Base-by-base conservation (phyloP, 2,797 vertebrate genomes). In the Sebastes minor region DNA sequence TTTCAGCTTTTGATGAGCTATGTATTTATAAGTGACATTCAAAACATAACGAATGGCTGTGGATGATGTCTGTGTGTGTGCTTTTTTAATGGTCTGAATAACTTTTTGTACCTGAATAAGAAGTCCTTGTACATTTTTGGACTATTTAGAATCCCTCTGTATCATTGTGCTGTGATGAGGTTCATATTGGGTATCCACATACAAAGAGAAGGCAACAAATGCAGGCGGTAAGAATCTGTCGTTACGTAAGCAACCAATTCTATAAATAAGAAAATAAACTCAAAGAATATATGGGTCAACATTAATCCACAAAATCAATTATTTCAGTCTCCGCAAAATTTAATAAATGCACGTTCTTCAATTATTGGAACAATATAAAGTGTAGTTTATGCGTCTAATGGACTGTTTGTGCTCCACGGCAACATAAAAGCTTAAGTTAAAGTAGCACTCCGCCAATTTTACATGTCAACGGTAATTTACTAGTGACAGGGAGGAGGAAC, bases 1-100 rank as follows among this genome's bases (percentile, higher is more conserved):
- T 65, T 84, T 80, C 42, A 72, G 53, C 28, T 78, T 35, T 60
- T 61, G 18, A 65, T n/a, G n/a, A 71, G 53, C 59, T 33, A 56
- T 52, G 49, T 78, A 18, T 46, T 35, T 38, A 63, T 81, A 1
- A 2, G 20, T 69, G 59, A 76, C 49, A 71, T 70, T 81, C 27
- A 82, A 57, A 8, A 25, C 23, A 81, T 32, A 82, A 60, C 56
- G 62, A 27, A 66, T 18, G n/a, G 22, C 27, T 32, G 13, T 16
- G 63, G 4, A 57, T 32, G 4, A 61, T 68, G 13, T 69, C 5
- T 28, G 33, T 25, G 8, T 27, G 27, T 23, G 9, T 62, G 27
- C 4, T 5, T 56, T 53, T 76, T 63, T 57, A 30, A 53, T 22
- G 6, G 7, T 35, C 27, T 35, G 16, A 52, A 38, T 77, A 71